Conservation (phyloP, 2,797 vertebrate genomes). For the Staurois parvus region DNA sequence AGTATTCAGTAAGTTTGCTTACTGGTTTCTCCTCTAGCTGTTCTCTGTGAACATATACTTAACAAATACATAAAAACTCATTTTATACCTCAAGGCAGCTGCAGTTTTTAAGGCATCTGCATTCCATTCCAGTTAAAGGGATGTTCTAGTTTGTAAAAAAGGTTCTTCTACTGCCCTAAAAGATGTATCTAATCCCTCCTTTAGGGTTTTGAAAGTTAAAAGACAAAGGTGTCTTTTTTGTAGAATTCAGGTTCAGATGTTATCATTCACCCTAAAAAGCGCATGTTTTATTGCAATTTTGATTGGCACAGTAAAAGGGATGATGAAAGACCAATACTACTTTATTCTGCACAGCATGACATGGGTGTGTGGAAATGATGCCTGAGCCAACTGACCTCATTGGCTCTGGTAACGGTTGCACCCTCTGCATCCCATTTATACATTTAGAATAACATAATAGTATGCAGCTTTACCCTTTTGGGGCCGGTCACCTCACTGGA, state of each 20-base stretch:
- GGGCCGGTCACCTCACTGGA: too few relatives aligned
- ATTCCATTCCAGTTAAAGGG: not conserved
- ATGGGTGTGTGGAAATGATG: too few relatives aligned
- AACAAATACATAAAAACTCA: not conserved
- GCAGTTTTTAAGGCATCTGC: not conserved
- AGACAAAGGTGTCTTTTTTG: not conserved
- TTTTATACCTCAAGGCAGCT: not conserved
- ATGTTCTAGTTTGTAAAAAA: not conserved
- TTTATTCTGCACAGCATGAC: too few relatives aligned
- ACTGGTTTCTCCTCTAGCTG: conserved; percentile 5
- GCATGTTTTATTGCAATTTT: too few relatives aligned
- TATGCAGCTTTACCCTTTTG: too few relatives aligned
- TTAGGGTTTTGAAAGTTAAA: not conserved
- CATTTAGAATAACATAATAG: too few relatives aligned
- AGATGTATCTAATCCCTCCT: not conserved
- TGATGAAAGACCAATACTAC: not conserved
- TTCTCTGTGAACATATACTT: conserved; percentile 26
- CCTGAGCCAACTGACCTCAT: too few relatives aligned
- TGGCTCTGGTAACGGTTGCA: too few relatives aligned
- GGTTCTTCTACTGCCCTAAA: not conserved
- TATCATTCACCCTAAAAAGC: not conserved
- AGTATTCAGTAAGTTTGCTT: conserved; percentile 27
- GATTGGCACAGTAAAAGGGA: too few relatives aligned
- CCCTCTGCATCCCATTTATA: too few relatives aligned
- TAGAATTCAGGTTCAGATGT: not conserved